phyloP scores from a whole-genome alignment of 2,797 vertebrate genomes.

The Cossypha dichroa region DNA sequence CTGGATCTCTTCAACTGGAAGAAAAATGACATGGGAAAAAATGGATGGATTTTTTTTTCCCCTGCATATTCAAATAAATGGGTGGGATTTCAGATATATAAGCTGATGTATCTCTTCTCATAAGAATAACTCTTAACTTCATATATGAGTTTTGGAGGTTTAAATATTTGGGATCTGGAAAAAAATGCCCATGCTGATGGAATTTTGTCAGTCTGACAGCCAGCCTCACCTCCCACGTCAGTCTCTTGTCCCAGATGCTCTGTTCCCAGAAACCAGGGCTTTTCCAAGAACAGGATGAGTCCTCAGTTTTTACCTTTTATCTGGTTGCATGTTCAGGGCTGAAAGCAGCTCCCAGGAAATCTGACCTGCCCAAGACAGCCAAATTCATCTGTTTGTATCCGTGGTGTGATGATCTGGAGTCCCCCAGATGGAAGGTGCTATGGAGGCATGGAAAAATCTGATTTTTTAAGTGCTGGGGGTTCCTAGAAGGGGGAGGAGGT shows the following conservation, averaged over 20 bases:
- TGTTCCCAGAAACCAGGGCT: background rate
- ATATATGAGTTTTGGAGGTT: background rate
- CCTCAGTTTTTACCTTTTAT: background rate
- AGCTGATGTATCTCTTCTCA: background rate
- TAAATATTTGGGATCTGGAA: background rate
- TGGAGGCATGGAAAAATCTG: background rate
- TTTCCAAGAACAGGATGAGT: background rate
- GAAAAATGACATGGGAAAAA: background rate
- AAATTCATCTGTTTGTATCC: background rate
- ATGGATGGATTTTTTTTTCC: background rate
- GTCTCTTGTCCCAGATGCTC: background rate
- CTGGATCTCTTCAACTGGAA: background rate
- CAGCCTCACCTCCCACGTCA: background rate
- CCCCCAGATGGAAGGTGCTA: background rate
- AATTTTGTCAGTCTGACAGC: background rate
- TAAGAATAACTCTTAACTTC: background rate
- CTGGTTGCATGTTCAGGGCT: background rate
- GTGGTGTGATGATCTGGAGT: background rate
- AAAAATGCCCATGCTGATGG: background rate
- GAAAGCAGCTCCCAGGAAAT: background rate
- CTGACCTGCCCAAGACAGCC: background rate
- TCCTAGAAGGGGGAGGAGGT: background rate
- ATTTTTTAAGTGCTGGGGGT: background rate
- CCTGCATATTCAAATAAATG: background rate
- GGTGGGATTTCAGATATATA: background rate